phyloP scores from a whole-genome alignment of 92 coral and sea anemone species.

The Siderastrea siderea region DNA sequence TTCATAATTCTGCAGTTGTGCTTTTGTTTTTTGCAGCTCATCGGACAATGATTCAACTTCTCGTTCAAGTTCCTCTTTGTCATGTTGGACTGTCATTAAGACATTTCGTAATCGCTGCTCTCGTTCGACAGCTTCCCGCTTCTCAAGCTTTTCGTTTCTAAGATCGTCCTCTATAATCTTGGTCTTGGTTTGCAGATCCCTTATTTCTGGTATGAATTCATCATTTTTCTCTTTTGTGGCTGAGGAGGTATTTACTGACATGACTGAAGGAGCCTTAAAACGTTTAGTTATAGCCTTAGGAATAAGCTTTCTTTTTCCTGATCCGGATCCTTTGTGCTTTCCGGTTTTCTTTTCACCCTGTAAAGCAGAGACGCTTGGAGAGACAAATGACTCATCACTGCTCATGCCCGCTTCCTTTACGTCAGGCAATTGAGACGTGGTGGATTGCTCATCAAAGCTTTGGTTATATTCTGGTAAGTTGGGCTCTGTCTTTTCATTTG shows the following conservation, averaged over 20 bases:
- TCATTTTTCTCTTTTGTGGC: conserved; percentile 9
- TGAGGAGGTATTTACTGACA: not conserved
- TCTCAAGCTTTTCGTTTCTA: not conserved
- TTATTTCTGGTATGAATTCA: not conserved
- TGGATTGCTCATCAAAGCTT: conserved; percentile 25
- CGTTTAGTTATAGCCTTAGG: conserved; percentile 21
- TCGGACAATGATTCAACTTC: conserved; percentile 5
- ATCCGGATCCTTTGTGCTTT: conserved; percentile 5
- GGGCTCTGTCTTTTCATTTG: conserved; percentile 25
- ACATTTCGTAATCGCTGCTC: conserved; percentile 16
- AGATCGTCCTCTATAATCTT: not conserved
- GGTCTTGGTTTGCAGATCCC: not conserved
- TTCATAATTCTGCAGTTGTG: not conserved
- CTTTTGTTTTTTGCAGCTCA: conserved; percentile 23
- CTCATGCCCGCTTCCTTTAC: not conserved
- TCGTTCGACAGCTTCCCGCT: not conserved
- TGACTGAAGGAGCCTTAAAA: conserved; percentile 2
- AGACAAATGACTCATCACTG: not conserved
- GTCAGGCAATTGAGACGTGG: conserved; percentile 5
- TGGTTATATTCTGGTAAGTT: not conserved
- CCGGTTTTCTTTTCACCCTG: not conserved
- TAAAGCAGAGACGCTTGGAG: conserved; percentile 9
- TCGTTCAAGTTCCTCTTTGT: conserved; percentile 32
- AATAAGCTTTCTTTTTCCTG: not conserved
- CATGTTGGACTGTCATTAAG: conserved; percentile 24